Conservation (phyloP, 1,140 invertebrate genomes). For the Ruditapes philippinarum region DNA sequence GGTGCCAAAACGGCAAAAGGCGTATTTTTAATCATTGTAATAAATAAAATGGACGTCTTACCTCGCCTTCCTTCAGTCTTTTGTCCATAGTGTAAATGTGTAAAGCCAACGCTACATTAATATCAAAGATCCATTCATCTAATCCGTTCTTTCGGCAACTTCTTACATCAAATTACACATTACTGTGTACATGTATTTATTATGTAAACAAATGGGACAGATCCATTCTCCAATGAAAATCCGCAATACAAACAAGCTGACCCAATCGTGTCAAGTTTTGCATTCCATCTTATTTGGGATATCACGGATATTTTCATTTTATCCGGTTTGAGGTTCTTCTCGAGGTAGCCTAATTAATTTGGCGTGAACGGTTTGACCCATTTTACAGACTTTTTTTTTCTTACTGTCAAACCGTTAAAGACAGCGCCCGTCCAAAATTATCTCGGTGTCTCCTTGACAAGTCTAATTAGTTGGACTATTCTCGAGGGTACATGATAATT, state of each 20-base stretch:
- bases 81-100: background rate
- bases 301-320: background rate
- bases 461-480: no score
- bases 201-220: conserved; percentile 28
- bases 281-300: background rate
- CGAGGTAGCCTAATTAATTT: background rate
- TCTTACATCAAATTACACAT: background rate
- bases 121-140: background rate
- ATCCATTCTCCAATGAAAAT: conserved; percentile 19
- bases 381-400: no score
- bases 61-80: conserved; percentile 39
- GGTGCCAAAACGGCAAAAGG: no score
- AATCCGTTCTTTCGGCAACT: background rate
- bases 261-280: background rate
- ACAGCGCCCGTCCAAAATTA: no score
- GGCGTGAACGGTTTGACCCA: no score
- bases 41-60: background rate
- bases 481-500: no score
- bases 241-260: conserved; percentile 18
- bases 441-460: no score
- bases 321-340: background rate
- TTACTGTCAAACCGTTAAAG: no score
- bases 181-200: conserved; percentile 31
- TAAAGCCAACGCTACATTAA: background rate
- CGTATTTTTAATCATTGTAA: no score